Percentiles rank a stretch among this genome's conserved stretches.
Conservation (phyloP, 2,113 vertebrate species). For the Rousettus leschenaultii region DNA sequence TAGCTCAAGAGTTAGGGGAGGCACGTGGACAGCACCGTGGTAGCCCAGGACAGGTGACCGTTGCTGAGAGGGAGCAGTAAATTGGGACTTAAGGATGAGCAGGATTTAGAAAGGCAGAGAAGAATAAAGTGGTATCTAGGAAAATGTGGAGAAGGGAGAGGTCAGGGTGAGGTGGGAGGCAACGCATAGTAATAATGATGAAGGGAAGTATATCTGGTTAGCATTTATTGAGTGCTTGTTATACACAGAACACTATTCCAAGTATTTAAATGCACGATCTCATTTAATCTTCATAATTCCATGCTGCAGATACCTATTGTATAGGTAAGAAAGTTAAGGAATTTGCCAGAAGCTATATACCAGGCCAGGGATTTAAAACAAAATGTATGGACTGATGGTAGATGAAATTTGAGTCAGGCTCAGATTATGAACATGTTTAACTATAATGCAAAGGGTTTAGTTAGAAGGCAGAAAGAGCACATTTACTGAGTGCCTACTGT, state of each 20-base stretch:
- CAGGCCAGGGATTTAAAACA: background rate
- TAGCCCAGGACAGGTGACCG: background rate
- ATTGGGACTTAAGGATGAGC: background rate
- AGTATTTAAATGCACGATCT: background rate
- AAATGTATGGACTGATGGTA: background rate
- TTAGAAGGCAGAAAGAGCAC: background rate
- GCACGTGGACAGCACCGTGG: accelerated
- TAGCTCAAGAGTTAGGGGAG: background rate
- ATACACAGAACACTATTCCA: background rate
- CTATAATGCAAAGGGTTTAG: background rate
- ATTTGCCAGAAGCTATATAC: background rate
- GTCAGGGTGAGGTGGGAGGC: background rate
- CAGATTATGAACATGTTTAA: background rate
- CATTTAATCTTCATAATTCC: background rate
- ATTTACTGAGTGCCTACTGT: background rate
- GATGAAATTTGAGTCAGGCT: background rate
- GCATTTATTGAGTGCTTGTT: background rate
- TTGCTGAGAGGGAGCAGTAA: background rate
- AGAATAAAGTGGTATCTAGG: background rate
- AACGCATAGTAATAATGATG: background rate
- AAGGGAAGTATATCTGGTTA: background rate
- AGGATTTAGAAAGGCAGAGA: background rate
- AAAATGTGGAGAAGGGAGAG: background rate
- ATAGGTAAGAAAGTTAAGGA: background rate
- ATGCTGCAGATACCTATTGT: background rate